These are phyloP conservation scores for Diaperis boleti DNA, from an alignment of 2,888 invertebrate species.

Conservation along the genomic window DNA sequence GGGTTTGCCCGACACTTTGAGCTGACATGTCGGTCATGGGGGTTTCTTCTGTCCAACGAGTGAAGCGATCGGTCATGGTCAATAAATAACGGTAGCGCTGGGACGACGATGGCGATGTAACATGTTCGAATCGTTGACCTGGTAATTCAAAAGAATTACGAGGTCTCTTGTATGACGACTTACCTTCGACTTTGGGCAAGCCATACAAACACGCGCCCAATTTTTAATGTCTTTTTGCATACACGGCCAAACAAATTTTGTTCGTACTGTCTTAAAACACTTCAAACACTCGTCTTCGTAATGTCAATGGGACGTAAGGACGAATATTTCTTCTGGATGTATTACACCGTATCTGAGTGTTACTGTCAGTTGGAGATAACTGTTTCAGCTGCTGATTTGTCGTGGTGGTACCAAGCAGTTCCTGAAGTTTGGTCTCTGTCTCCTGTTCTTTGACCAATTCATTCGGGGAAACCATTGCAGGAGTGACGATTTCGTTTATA, in stretches of 20 bases:
- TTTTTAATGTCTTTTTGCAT: slow-evolving; percentile 42
- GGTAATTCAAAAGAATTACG: slow-evolving; percentile 49
- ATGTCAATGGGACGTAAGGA: slow-evolving; percentile 9
- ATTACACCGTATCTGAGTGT: not conserved
- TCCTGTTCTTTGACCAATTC: slow-evolving; percentile 35
- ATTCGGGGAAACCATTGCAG: slow-evolving; percentile 37
- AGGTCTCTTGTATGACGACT: slow-evolving; percentile 53
- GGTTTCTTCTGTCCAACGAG: slow-evolving; percentile 62
- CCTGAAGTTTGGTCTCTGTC: slow-evolving; percentile 55
- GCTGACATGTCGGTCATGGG: slow-evolving; percentile 61
- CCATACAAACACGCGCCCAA: slow-evolving; percentile 56
- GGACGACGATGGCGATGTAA: slow-evolving; percentile 55
- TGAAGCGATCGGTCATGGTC: slow-evolving; percentile 54
- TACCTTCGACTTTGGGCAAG: slow-evolving; percentile 59
- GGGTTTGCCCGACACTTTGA: slow-evolving; percentile 56
- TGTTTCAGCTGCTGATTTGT: not conserved
- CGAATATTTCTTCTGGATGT: not conserved
- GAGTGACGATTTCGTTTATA: slow-evolving; percentile 38
- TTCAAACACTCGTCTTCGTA: slow-evolving; percentile 28
- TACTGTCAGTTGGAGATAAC: not conserved
- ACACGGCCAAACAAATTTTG: slow-evolving; percentile 50
- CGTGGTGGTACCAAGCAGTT: not conserved
- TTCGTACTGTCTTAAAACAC: slow-evolving; percentile 48
- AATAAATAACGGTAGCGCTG: slow-evolving; percentile 44
- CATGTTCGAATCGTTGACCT: slow-evolving; percentile 50